These are phyloP conservation scores for Brachymystax lenok DNA, from an alignment of 2,797 vertebrate genomes.

Conservation along the genomic window DNA sequence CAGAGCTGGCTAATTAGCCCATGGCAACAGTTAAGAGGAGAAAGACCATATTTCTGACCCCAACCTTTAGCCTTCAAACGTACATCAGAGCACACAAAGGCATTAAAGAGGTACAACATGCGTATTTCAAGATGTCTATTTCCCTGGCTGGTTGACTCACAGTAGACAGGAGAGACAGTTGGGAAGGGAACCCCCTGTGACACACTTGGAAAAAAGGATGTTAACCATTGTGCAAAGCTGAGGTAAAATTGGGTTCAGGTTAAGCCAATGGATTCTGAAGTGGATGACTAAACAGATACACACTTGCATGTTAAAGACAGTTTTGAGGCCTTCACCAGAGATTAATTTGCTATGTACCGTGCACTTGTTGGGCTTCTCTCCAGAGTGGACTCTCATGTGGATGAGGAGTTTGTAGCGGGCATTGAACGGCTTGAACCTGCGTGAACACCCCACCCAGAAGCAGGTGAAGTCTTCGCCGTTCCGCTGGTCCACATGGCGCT, in stretches of 20 bases:
- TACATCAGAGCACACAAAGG: conserved; percentile 33
- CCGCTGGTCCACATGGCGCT: conserved; percentile 92
- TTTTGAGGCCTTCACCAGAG: background rate
- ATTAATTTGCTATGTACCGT: conserved; percentile 72
- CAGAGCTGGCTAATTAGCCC: conserved; percentile 67
- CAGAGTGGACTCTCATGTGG: conserved; percentile 98
- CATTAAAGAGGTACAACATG: conserved; percentile 22
- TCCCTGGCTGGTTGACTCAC: background rate
- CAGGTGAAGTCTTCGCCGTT: conserved; percentile 96
- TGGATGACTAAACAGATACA: background rate
- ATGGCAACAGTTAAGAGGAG: conserved; percentile 49
- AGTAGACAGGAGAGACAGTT: background rate
- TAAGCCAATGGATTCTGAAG: background rate
- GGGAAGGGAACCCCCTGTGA: background rate
- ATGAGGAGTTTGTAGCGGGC: conserved; percentile 97
- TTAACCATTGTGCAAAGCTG: background rate
- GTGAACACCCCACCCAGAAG: conserved; percentile 93
- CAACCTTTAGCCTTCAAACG: conserved; percentile 46
- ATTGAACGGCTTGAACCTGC: conserved; percentile 92
- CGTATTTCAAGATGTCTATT: background rate
- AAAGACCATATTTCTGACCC: conserved; percentile 49
- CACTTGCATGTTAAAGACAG: background rate
- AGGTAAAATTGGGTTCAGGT: background rate
- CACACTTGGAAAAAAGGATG: background rate
- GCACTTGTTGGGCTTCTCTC: conserved; percentile 98